Evolutionary conservation across 2,797 vertebrate species (phyloP).

Genomic region (Oryzias sinensis): DNA sequence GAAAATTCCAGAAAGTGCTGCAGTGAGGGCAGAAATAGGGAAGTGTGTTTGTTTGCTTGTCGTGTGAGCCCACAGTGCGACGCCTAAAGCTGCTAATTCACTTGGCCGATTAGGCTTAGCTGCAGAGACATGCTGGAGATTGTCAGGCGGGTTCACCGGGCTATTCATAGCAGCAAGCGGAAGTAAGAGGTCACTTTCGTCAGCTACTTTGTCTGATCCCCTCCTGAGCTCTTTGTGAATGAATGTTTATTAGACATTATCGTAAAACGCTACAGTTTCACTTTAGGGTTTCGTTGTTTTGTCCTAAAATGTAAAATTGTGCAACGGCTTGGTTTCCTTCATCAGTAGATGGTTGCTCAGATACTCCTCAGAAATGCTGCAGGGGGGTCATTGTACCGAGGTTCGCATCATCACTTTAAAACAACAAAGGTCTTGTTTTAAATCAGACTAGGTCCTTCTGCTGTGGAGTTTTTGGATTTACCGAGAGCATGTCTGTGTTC

Average conservation of each 20-base stretch:
- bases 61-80: constrained; percentile 53
- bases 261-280: constrained; percentile 5
- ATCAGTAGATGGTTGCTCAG: no score
- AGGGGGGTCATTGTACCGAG: no score
- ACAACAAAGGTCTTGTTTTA: no score
- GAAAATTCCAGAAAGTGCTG: no score
- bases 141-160: constrained; percentile 55
- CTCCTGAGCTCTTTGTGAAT: constrained; percentile 8
- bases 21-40: no score
- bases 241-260: constrained; percentile 15
- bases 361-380: no score
- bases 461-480: no score
- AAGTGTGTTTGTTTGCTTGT: constrained; percentile 23
- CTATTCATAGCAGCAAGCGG: constrained; percentile 47
- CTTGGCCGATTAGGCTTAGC: constrained; percentile 64
- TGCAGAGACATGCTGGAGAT: constrained; percentile 55
- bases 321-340: no score
- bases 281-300: constrained; percentile 2
- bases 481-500: no score
- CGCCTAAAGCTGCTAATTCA: constrained; percentile 71
- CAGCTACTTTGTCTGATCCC: constrained; percentile 30
- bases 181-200: constrained; percentile 39
- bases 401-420: no score
- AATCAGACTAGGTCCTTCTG: no score
- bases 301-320: neutral